Evolutionary conservation across 2,888 invertebrate species (phyloP).

Genomic region (Acleris holmiana): DNA sequence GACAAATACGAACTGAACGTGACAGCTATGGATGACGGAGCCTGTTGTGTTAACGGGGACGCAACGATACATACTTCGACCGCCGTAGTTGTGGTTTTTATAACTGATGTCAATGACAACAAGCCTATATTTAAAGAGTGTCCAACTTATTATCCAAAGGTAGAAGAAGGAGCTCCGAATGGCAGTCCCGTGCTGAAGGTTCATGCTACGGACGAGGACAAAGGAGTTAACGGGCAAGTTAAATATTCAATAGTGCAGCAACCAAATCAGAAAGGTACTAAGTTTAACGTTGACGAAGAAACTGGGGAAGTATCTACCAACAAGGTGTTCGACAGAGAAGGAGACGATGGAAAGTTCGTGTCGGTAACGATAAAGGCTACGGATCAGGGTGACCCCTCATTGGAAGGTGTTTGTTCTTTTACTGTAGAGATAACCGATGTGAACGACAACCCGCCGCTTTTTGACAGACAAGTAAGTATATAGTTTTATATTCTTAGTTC

Average conservation of each 20-base stretch:
- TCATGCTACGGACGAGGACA: conserved; percentile 97
- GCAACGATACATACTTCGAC: conserved; percentile 95
- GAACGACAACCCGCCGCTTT: conserved; percentile 98
- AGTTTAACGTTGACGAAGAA: conserved; percentile 97
- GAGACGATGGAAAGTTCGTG: conserved; percentile 98
- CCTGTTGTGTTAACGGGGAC: conserved; percentile 96
- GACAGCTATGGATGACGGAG: conserved; percentile 98
- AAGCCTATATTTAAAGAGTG: conserved; percentile 98
- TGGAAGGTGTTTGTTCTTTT: conserved; percentile 99
- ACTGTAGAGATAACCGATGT: conserved; percentile 99
- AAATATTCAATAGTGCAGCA: conserved; percentile 99
- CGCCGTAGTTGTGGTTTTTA: conserved; percentile 97
- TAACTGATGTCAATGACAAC: conserved; percentile 98
- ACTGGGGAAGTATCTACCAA: conserved; percentile 97
- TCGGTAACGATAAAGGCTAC: conserved; percentile 98
- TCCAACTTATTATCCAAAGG: conserved; percentile 95
- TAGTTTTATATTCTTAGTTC: conserved; percentile 38
- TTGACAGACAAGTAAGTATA: conserved; percentile 94
- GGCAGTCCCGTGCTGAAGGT: conserved; percentile 97
- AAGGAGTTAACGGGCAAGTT: conserved; percentile 97
- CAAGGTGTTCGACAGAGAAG: conserved; percentile 98
- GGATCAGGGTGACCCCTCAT: conserved; percentile 98
- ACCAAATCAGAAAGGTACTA: conserved; percentile 96
- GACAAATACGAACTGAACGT: conserved; percentile 98
- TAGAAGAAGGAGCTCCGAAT: conserved; percentile 96